A percentile compares a stretch with the other conserved stretches of the same genome.
These are phyloP conservation scores for Hirundichthys speculiger DNA, from an alignment of 2,113 vertebrate genomes.

Conservation along the genomic window DNA sequence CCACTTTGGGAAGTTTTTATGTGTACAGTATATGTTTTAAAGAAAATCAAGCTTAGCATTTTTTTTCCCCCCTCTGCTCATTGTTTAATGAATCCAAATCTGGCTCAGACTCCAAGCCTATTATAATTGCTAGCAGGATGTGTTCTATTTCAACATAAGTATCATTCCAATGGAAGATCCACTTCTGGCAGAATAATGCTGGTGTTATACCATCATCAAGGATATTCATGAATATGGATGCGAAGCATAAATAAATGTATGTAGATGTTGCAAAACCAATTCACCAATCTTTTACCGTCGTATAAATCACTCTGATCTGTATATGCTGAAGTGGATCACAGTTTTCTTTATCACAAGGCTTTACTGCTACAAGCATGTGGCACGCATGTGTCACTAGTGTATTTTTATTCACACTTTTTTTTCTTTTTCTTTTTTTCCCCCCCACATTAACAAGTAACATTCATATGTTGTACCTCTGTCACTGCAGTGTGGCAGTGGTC, in stretches of 20 bases:
- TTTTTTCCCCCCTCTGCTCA: constrained; percentile 72
- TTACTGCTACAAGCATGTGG: constrained; percentile 59
- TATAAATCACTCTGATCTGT: constrained; percentile 69
- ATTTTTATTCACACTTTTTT: constrained; percentile 21
- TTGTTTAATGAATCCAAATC: constrained; percentile 86
- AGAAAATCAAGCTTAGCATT: constrained; percentile 75
- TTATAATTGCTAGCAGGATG: constrained; percentile 83
- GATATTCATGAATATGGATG: constrained; percentile 76
- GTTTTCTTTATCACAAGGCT: constrained; percentile 54
- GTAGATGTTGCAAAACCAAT: constrained; percentile 68
- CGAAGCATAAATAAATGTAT: constrained; percentile 70
- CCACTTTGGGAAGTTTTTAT: constrained; percentile 72
- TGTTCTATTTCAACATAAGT: constrained; percentile 79
- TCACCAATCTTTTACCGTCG: constrained; percentile 56
- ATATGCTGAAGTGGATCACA: constrained; percentile 52
- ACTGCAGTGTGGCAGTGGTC: constrained; percentile 28
- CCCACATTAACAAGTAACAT: constrained; percentile 20
- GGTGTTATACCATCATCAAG: constrained; percentile 73
- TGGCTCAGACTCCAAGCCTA: constrained; percentile 79
- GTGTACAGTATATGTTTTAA: constrained; percentile 69
- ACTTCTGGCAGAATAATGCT: constrained; percentile 74
- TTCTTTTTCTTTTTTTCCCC: constrained; percentile 38
- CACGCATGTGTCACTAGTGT: constrained; percentile 60
- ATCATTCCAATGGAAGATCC: constrained; percentile 76
- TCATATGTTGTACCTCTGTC: constrained; percentile 37